Evolutionary conservation across 2,113 vertebrate species (phyloP), one percentile per base, ranked within the genome.

Genomic region (Xyliphius kryptos): DNA sequence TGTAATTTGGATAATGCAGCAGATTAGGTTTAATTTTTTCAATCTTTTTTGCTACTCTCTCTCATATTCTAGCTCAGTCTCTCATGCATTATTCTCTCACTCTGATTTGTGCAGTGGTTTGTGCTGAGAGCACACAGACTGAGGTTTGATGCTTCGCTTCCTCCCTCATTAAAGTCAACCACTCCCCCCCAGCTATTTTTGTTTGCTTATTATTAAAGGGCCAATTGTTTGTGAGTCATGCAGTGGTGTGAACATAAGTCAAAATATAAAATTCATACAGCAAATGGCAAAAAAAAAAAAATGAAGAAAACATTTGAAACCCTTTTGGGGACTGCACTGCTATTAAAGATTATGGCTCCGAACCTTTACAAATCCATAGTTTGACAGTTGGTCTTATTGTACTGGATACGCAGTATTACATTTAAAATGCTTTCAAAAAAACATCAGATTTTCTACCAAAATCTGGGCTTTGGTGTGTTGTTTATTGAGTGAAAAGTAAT

Each of bases 161-260:
- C 66, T 74, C 52, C 36, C 61, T 53, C 52, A 62, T 64, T 68
- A 64, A 56, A 55, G 52, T 68, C 54, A 48, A 43, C 38, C 66
- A 38, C 41, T 53, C 52, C 47, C 63, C 55, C 40, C 57, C 41
- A 67, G 43, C 54, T 51, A 51, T 70, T 70, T 32, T 44, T 65
- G 46, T 68, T 64, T 61, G 50, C 46, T 64, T 19, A 38, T 49
- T 61, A 72, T 65, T 65, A 72, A 63, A 68, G 57, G 44, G 61
- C 53, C 52, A 61, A 65, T 40, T 56, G 61, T 63, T 56, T 57
- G 40, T 61, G 62, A 66, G 46, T 73, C 66, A 73, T 56, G 37
- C 44, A 37, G 12, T 49, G 17, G 22, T 49, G 58, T 49, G 26
- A 61, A 37, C 26, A 49, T 19, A 12, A 46, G 43, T 41, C 40